Evolutionary conservation across 2,888 invertebrate species (phyloP).

Genomic region (Mesorhabditis spiculigera): DNA sequence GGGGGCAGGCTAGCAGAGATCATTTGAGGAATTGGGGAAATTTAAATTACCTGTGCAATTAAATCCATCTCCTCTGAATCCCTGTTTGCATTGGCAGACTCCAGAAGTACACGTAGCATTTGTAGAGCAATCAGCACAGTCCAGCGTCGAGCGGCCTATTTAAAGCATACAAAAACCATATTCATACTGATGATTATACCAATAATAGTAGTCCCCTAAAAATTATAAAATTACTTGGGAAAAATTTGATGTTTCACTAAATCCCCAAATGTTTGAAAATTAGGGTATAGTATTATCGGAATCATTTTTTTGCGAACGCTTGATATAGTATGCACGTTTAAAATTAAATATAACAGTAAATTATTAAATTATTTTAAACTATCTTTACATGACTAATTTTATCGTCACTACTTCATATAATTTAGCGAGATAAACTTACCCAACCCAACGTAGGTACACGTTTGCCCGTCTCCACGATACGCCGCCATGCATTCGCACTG

Average conservation of each 20-base stretch:
- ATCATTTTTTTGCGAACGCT: too few relatives aligned
- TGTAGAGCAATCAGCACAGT: slow-evolving; percentile 44
- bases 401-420: too few relatives aligned
- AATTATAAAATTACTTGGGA: too few relatives aligned
- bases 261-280: too few relatives aligned
- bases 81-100: slow-evolving; percentile 50
- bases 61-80: slow-evolving; percentile 51
- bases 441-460: slow-evolving; percentile 48
- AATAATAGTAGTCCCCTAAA: too few relatives aligned
- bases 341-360: slow-evolving; percentile 2
- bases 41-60: slow-evolving; percentile 43
- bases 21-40: neutral
- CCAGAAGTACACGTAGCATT: slow-evolving; percentile 42
- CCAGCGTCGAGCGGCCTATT: slow-evolving; percentile 36
- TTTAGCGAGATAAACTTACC: slow-evolving; percentile 18
- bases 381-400: too few relatives aligned
- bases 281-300: too few relatives aligned
- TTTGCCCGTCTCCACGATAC: slow-evolving; percentile 48
- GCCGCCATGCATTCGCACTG: slow-evolving; percentile 50
- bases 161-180: too few relatives aligned
- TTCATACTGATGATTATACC: too few relatives aligned
- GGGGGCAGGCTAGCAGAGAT: neutral
- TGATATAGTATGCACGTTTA: neutral
- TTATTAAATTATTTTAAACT: neutral
- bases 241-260: too few relatives aligned